Evolutionary conservation across 2,113 vertebrate genomes (phyloP).

Genomic region (Bos taurus): DNA sequence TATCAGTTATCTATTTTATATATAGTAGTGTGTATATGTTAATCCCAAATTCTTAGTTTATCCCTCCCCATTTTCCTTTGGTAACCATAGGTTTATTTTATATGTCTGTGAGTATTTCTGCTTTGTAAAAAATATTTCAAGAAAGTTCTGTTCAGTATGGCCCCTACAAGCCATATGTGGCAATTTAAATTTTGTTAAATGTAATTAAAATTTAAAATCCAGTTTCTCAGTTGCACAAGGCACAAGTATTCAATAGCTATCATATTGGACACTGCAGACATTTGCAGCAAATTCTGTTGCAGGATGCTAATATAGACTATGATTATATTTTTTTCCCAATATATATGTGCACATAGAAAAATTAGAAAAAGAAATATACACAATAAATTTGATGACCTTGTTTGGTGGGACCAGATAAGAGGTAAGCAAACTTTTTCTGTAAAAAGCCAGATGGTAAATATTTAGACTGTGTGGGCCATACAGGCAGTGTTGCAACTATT

Average conservation of each 20-base stretch:
- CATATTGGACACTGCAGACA: neutral
- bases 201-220: conserved; percentile 50
- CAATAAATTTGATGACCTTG: neutral
- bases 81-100: neutral
- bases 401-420: neutral
- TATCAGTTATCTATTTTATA: neutral
- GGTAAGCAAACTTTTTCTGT: neutral
- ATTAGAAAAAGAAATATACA: neutral
- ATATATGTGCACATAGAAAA: neutral
- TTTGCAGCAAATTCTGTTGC: neutral
- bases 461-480: neutral
- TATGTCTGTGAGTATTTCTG: neutral
- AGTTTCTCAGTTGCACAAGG: neutral
- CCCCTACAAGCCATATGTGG: neutral
- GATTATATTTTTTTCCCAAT: neutral
- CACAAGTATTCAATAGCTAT: neutral
- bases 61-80: neutral
- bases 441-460: neutral
- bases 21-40: neutral
- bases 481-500: neutral
- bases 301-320: neutral
- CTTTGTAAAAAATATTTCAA: conserved; percentile 39
- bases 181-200: conserved; percentile 55
- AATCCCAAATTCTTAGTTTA: neutral
- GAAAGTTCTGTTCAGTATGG: neutral